Evolutionary conservation across 2,113 vertebrate genomes (phyloP).

Genomic region (Siniperca knerii): DNA sequence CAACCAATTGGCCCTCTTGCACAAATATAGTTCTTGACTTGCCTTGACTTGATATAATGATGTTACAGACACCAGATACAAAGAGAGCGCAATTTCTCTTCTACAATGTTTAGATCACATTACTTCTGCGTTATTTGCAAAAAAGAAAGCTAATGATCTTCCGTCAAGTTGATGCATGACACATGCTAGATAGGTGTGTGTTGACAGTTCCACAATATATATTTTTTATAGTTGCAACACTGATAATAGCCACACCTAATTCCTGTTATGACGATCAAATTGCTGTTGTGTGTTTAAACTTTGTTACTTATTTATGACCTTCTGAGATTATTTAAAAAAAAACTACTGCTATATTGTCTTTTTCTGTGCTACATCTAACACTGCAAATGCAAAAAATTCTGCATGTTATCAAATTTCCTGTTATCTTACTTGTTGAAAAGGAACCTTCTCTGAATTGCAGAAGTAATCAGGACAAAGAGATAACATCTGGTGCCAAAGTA

Average conservation of each 20-base stretch:
- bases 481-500: background rate
- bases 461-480: background rate
- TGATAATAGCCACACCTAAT: background rate
- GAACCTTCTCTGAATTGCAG: background rate
- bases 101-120: background rate
- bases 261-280: background rate
- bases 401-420: background rate
- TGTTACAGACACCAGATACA: background rate
- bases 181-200: background rate
- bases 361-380: background rate
- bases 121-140: background rate
- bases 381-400: background rate
- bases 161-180: background rate
- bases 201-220: background rate
- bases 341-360: background rate
- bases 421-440: background rate
- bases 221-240: background rate
- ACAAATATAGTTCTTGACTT: too few relatives aligned
- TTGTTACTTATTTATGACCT: background rate
- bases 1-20: too few relatives aligned
- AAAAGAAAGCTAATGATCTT: background rate
- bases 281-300: background rate
- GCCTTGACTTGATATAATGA: background rate
- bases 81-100: background rate
- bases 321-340: background rate